These are phyloP conservation scores for Tipula helvola DNA, from an alignment of 2,888 invertebrate genomes.

Conservation along the genomic window DNA sequence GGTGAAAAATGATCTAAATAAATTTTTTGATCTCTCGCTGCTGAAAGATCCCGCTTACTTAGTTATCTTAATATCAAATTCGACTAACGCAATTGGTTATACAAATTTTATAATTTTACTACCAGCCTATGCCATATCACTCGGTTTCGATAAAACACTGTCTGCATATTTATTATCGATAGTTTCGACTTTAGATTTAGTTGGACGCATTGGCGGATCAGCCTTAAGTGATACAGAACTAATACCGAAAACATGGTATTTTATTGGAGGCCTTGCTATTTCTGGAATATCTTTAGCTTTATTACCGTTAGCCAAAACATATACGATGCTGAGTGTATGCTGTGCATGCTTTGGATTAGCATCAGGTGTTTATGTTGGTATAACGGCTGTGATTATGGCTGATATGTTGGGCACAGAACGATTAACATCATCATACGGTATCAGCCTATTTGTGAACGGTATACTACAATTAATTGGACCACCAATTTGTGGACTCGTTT, in stretches of 20 bases:
- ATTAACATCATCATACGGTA: constrained; percentile 76
- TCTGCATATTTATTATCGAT: constrained; percentile 66
- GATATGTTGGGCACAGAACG: constrained; percentile 75
- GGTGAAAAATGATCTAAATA: constrained; percentile 30
- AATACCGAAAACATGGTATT: constrained; percentile 72
- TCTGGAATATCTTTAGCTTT: constrained; percentile 63
- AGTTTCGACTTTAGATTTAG: constrained; percentile 66
- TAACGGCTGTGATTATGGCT: constrained; percentile 78
- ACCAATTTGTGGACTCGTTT: constrained; percentile 67
- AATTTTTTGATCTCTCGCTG: constrained; percentile 61
- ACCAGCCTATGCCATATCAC: constrained; percentile 59
- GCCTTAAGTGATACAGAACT: constrained; percentile 64
- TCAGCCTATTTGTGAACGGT: constrained; percentile 74
- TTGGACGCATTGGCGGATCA: constrained; percentile 75
- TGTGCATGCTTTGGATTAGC: constrained; percentile 70
- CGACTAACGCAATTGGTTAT: constrained; percentile 74
- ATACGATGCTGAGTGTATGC: constrained; percentile 49
- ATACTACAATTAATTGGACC: constrained; percentile 70
- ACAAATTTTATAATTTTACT: constrained; percentile 75
- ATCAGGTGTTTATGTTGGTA: constrained; percentile 74
- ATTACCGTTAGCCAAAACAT: constrained; percentile 54
- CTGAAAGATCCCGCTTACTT: constrained; percentile 68
- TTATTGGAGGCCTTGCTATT: constrained; percentile 61
- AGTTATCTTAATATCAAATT: constrained; percentile 71
- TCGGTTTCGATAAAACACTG: constrained; percentile 56